Evolutionary conservation across 1,140 invertebrate genomes (phyloP).

Genomic region (Drosophila virilis): DNA sequence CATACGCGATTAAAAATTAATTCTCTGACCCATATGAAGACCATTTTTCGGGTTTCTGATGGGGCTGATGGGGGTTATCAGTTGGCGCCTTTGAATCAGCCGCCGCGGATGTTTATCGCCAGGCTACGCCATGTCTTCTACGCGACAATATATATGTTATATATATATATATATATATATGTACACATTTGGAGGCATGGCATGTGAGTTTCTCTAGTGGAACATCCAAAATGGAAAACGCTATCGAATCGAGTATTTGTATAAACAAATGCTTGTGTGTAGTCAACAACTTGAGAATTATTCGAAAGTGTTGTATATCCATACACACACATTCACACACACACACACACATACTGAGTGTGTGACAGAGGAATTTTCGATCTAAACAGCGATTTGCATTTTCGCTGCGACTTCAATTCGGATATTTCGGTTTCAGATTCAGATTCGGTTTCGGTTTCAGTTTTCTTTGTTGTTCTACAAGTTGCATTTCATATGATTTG

Average conservation of each 20-base stretch:
- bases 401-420: slow-evolving; percentile 47
- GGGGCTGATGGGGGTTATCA: slow-evolving; percentile 45
- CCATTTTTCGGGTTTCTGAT: slow-evolving; percentile 13
- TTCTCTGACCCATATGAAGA: slow-evolving; percentile 60
- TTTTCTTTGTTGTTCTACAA: slow-evolving; percentile 58
- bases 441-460: slow-evolving; percentile 38
- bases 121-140: slow-evolving; percentile 24
- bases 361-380: slow-evolving; percentile 41
- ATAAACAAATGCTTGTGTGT: slow-evolving; percentile 29
- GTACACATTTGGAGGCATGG: neutral
- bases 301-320: slow-evolving; percentile 39
- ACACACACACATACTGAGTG: neutral
- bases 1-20: slow-evolving; percentile 80
- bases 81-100: slow-evolving; percentile 67
- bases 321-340: slow-evolving; percentile 4
- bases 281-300: slow-evolving; percentile 17
- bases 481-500: slow-evolving; percentile 53
- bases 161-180: neutral
- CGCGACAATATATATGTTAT: neutral
- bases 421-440: slow-evolving; percentile 33
- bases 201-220: neutral
- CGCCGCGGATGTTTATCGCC: slow-evolving; percentile 69
- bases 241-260: slow-evolving; percentile 23
- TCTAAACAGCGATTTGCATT: slow-evolving; percentile 53
- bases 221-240: slow-evolving; percentile 13